Conservation (phyloP, 2,797 vertebrate species). For the Bradypus variegatus region DNA sequence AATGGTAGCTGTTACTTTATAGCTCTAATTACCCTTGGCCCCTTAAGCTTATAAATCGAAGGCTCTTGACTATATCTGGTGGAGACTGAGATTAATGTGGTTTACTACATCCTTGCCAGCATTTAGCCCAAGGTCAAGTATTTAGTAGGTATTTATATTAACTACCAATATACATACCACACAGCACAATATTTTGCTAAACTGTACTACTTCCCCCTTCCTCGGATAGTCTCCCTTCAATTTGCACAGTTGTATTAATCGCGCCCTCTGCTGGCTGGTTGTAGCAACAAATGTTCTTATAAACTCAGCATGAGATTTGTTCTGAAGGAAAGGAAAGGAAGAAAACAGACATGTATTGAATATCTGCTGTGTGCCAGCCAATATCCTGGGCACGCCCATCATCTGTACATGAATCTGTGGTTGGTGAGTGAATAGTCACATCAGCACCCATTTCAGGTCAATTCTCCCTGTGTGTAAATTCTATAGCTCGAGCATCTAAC, state of each 20-base stretch:
- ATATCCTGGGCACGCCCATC: not conserved
- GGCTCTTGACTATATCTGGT: not conserved
- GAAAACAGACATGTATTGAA: not conserved
- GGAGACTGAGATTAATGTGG: not conserved
- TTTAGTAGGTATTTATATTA: not conserved
- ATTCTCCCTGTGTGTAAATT: conserved; percentile 44
- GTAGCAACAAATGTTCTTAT: not conserved
- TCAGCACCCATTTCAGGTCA: conserved; percentile 29
- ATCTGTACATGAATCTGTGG: not conserved
- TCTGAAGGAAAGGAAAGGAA: not conserved
- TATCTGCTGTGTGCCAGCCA: not conserved
- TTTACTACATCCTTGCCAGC: not conserved
- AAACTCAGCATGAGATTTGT: not conserved
- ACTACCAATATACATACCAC: not conserved
- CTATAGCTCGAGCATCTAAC: conserved; percentile 8
- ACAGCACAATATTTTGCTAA: not conserved
- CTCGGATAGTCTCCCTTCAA: not conserved
- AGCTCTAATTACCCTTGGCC: not conserved
- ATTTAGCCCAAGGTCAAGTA: not conserved
- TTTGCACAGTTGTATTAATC: not conserved
- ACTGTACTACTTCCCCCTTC: conserved; percentile 15
- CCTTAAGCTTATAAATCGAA: not conserved
- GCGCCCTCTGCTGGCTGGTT: not conserved
- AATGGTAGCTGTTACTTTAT: not conserved
- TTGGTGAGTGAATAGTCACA: not conserved